phyloP scores from a whole-genome alignment of 2,113 vertebrate species.

The Harpagus bidentatus region DNA sequence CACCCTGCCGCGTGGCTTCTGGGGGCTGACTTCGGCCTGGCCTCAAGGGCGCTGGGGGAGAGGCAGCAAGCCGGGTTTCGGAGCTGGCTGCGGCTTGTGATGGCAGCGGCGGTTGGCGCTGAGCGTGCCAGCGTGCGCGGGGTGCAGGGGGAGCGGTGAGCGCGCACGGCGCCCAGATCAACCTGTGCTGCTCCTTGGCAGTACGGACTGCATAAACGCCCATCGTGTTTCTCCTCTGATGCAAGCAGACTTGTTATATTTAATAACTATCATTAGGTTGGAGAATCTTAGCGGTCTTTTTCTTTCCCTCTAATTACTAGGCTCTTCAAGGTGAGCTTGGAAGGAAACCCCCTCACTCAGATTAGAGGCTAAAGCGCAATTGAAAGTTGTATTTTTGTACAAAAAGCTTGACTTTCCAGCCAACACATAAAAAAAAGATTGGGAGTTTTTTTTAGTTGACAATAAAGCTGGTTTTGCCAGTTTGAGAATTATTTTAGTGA shows the following conservation, averaged over 20 bases:
- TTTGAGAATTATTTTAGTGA: background rate
- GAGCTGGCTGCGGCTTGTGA: background rate
- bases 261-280: background rate
- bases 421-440: background rate
- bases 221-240: background rate
- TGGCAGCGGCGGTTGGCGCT: fast-evolving
- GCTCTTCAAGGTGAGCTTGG: background rate
- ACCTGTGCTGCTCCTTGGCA: background rate
- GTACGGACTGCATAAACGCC: background rate
- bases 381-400: background rate
- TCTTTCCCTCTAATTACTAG: background rate
- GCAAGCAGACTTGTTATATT: too few species aligned
- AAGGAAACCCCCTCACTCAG: background rate
- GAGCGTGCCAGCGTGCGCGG: fast-evolving
- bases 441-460: background rate
- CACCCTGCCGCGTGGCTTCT: background rate
- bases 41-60: background rate
- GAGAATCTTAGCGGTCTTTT: background rate
- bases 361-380: background rate
- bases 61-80: background rate
- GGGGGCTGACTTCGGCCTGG: background rate
- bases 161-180: fast-evolving
- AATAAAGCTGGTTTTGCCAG: background rate
- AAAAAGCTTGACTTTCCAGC: background rate
- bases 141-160: too few species aligned